Conservation (phyloP, 2,888 invertebrate species). For the Lithophane ornitopus region DNA sequence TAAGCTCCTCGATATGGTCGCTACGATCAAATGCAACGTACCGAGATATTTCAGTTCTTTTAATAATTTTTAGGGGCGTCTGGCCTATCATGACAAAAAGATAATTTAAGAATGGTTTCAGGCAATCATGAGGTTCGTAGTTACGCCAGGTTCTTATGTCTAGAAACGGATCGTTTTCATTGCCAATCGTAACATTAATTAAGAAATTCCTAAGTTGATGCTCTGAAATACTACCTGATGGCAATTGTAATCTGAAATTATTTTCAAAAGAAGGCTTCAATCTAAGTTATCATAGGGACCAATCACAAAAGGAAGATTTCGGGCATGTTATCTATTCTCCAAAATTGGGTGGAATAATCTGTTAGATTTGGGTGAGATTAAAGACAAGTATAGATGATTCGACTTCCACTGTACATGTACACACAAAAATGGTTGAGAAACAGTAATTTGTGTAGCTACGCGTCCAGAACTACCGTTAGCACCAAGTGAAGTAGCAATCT, state of each 20-base stretch:
- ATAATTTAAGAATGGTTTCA: not conserved
- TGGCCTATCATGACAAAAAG: not conserved
- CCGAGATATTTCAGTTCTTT: not conserved
- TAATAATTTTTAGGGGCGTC: not conserved
- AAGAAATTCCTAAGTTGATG: slow-evolving; percentile 43
- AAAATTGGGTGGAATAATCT: not conserved
- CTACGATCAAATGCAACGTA: not conserved
- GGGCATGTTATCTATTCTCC: not conserved
- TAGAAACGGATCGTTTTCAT: slow-evolving; percentile 35
- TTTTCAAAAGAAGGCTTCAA: slow-evolving; percentile 6
- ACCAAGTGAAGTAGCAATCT: slow-evolving; percentile 64
- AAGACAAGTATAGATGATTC: not conserved
- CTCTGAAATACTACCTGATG: not conserved
- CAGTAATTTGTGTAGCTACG: slow-evolving; percentile 61
- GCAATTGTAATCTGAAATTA: slow-evolving; percentile 12
- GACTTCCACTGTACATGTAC: slow-evolving; percentile 39
- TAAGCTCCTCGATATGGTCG: too few species aligned
- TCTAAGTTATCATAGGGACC: not conserved
- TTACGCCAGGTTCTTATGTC: slow-evolving; percentile 15
- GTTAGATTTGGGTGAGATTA: not conserved
- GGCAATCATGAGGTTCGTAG: slow-evolving; percentile 19
- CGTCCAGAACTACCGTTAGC: slow-evolving; percentile 65
- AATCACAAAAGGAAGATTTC: not conserved
- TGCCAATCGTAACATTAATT: slow-evolving; percentile 37
- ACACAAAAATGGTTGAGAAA: slow-evolving; percentile 58